Percentiles rank a stretch among this genome's conserved stretches.
These are phyloP conservation scores for Microctenopoma stevenorrisi DNA, from an alignment of 2,797 vertebrate genomes.

Conservation along the genomic window DNA sequence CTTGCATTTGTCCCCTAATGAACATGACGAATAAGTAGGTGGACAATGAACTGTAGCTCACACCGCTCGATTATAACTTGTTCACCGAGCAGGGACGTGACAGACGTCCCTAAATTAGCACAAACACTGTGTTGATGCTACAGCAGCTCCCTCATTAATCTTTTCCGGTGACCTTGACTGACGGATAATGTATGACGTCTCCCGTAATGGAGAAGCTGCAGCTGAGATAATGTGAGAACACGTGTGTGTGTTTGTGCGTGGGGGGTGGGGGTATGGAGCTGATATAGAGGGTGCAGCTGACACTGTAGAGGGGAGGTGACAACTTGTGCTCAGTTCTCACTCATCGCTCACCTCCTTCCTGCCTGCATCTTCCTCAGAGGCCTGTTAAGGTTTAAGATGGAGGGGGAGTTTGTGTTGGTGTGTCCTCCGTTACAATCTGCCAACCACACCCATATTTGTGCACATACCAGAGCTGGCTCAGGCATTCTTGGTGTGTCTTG, in stretches of 20 bases:
- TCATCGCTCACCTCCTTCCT: conserved; percentile 52
- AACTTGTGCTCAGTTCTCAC: conserved; percentile 51
- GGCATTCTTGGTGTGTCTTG: background rate
- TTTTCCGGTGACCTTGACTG: conserved; percentile 56
- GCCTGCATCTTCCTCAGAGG: conserved; percentile 9
- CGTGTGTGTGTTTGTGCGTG: conserved; percentile 1
- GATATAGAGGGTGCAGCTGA: conserved; percentile 38
- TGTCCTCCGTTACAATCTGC: conserved; percentile 37
- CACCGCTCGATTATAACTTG: background rate
- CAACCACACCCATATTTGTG: conserved; percentile 54
- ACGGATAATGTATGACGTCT: conserved; percentile 5
- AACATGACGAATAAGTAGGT: background rate
- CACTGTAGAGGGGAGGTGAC: conserved; percentile 53
- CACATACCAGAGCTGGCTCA: conserved; percentile 48
- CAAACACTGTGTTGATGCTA: background rate
- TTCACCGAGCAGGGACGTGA: background rate
- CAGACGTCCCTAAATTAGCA: background rate
- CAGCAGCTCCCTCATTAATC: conserved; percentile 25
- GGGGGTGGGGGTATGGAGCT: background rate
- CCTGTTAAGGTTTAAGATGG: background rate
- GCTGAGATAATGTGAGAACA: background rate
- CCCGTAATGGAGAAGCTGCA: conserved; percentile 7
- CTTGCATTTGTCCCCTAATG: background rate
- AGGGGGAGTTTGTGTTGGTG: conserved; percentile 16
- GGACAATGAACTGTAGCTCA: background rate